Conservation (phyloP, 1,140 invertebrate species). For the Magallana angulata region DNA sequence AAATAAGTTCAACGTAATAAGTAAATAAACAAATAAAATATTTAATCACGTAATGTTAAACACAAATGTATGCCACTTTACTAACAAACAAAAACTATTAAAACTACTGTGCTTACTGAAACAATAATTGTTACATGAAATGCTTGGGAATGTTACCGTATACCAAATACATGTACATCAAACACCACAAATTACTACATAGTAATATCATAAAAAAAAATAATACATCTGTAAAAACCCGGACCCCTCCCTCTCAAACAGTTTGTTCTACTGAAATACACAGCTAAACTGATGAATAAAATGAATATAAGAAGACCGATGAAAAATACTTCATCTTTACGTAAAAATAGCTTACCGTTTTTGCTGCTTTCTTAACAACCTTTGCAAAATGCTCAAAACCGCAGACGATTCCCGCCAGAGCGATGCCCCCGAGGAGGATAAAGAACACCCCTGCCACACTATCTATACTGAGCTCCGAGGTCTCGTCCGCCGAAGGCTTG, state of each 20-base stretch:
- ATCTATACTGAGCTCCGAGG: conserved; percentile 88
- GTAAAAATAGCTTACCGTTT: neutral
- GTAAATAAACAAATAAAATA: too few species aligned
- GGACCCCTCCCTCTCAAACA: too few species aligned
- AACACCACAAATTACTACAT: too few species aligned
- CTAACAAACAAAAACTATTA: neutral
- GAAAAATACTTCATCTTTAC: too few species aligned
- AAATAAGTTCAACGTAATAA: too few species aligned
- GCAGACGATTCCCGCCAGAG: conserved; percentile 84
- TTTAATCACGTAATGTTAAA: too few species aligned
- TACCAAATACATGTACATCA: too few species aligned
- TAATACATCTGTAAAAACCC: neutral
- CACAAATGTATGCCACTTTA: neutral
- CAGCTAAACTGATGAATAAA: too few species aligned
- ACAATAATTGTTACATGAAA: neutral
- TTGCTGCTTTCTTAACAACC: conserved; percentile 44
- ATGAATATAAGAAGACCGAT: too few species aligned
- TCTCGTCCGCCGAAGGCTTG: conserved; percentile 72
- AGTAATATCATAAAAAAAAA: neutral
- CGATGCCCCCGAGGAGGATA: conserved; percentile 94
- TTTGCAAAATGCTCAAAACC: conserved; percentile 55
- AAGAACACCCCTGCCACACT: conserved; percentile 99
- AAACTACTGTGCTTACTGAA: neutral
- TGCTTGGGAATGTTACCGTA: neutral
- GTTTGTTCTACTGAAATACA: too few species aligned